Evolutionary conservation across 2,113 vertebrate species (phyloP), one percentile per base, ranked within the genome.

Genomic region (Lasiurus cinereus): DNA sequence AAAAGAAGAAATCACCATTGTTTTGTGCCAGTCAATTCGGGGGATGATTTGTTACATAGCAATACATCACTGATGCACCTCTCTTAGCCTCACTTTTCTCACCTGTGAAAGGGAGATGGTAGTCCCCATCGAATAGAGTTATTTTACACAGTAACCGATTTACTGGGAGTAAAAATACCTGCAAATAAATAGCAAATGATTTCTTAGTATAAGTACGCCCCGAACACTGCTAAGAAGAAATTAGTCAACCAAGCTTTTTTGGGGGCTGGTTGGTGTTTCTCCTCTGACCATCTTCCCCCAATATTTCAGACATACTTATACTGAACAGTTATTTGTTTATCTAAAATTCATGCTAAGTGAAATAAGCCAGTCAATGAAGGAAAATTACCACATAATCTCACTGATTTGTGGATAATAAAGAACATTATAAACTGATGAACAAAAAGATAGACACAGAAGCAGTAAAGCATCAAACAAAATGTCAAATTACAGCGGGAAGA

Each of bases 211-310:
- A 66, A 27, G 18, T 27, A 6, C 22, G 21, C 18, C 48, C 70
- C 24, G 46, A 88, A 88, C 74, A 43, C 50, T 11, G n/a, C 69
- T 76, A n/a, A 77, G 69, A 82, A 91, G 46, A 92, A 62, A 43
- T 69, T 3, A 59, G 50, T 18, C 39, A 14, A 31, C 22, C 54
- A 31, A 56, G 18, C 8, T 67, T 72, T 62, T 7, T 11, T 11
- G n/a, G n/a, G 29, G 29, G 9, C 29, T 78, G 11, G 39, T n/a
- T 36, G 12, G 8, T 18, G 6, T 78, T 24, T 83, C 3, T 70
- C 50, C 66, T 66, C 69, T 48, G n/a, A 70, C 27, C 11, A 2
- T 6, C 15, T 15, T 52, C 12, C 31, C 43, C 48, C 2, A 33
- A 4, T 84, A 56, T 79, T 36, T 46, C 56, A 31, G 64, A 36